Base-by-base conservation (phyloP, 2,888 invertebrate genomes). In the Eretmocerus hayati region DNA sequence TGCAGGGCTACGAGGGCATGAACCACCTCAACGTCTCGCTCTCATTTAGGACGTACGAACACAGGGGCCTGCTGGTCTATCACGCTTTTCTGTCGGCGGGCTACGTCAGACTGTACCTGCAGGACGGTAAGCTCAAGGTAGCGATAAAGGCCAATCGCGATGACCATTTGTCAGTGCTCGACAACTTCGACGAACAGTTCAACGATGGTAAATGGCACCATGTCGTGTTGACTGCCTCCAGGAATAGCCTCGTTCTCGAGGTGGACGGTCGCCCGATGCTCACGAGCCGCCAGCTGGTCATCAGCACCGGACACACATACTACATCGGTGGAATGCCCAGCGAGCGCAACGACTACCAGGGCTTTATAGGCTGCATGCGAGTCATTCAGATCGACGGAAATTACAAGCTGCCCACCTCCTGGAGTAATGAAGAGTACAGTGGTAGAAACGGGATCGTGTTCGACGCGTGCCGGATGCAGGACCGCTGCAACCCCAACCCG, bases 191-290 rank as follows among this genome's bases (percentile, higher is more conserved):
- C 26, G 87, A 87, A 44, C 74, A 73, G 55, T 89, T 87, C 70
- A 94, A 94, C 69, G 95, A 96, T 66, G 96, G 96, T 1, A 81
- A 87, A 60, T 97, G 96, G 96, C 96, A 96, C 72, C 77, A 81
- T 0, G 80, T 92, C 18, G 77, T 86, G 52, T 73, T 94, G 30
- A 86, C 84, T 26, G 81, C 90, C 56, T 77, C 79, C 0, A 79
- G 79, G 5, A 89, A 94, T 67, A 79, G 73, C 21, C 77, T 95
- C 5, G 78, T 85, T 13, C 73, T 96, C 40, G 82, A 84, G 43
- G 82, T 96, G 8, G 93, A 96, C 75, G 82, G 84, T 42, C 76
- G 88, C 2, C 87, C 90, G 0, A 92, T 92, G 77, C 81, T 78
- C 60, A 95, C 95, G 0, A 80, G 77, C 1, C 78, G 89, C 56